phyloP scores from a whole-genome alignment of 2,888 invertebrate species.

The Euspilapteryx auroguttella region DNA sequence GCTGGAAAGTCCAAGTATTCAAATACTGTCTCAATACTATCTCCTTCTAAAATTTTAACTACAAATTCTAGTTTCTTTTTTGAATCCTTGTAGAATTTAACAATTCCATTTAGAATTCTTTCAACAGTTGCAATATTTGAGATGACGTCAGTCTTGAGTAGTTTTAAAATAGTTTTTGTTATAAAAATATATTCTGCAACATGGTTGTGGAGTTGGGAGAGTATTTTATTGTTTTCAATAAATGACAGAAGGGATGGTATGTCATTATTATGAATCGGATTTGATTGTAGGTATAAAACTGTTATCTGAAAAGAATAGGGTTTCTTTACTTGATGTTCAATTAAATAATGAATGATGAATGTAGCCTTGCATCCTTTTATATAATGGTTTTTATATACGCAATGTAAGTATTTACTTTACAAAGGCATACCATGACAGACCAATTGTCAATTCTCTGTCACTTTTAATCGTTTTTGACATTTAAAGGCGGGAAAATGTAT shows the following conservation, averaged over 20 bases:
- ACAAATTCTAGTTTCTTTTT: conserved; percentile 44
- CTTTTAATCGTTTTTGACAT: too few species aligned
- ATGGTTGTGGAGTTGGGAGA: conserved; percentile 20
- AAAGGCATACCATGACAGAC: too few species aligned
- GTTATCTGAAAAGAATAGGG: conserved; percentile 35
- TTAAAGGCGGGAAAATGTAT: too few species aligned
- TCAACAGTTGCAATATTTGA: conserved; percentile 12
- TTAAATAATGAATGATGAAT: too few species aligned
- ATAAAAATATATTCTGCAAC: conserved; percentile 29
- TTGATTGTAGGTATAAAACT: conserved; percentile 26
- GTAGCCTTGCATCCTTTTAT: too few species aligned
- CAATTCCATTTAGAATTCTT: conserved; percentile 22
- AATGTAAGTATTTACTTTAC: too few species aligned
- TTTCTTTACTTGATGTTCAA: too few species aligned
- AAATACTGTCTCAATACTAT: conserved; percentile 35
- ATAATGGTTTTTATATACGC: too few species aligned
- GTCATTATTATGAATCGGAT: conserved; percentile 20
- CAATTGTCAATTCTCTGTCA: too few species aligned
- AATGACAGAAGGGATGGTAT: conserved; percentile 23
- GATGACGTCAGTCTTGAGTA: conserved; percentile 14
- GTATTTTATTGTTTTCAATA: conserved; percentile 32
- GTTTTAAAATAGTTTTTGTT: conserved; percentile 23
- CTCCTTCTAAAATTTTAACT: conserved; percentile 25
- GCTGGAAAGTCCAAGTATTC: conserved; percentile 25
- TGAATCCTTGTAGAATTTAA: conserved; percentile 32